Percentiles rank a stretch among this genome's conserved stretches.
These are phyloP conservation scores for Heliconius hortense DNA, from an alignment of 2,888 invertebrate species.

Conservation along the genomic window DNA sequence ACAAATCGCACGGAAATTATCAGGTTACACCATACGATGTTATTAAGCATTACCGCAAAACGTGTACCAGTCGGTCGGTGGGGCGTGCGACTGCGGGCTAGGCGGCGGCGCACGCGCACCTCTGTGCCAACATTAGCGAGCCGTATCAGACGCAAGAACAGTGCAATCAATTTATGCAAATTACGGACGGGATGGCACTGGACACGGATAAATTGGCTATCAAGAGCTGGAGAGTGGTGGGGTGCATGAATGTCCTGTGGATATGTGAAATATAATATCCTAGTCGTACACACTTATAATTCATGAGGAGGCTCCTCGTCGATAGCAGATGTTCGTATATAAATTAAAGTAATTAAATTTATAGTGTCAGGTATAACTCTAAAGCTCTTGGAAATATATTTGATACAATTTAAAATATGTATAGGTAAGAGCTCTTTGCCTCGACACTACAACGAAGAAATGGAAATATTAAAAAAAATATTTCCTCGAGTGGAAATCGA, in stretches of 20 bases:
- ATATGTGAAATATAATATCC: slow-evolving; percentile 33
- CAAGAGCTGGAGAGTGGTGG: slow-evolving; percentile 43
- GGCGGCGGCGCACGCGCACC: slow-evolving; percentile 55
- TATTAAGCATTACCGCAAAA: slow-evolving; percentile 72
- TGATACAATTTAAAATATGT: background rate
- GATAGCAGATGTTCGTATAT: background rate
- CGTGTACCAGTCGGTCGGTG: slow-evolving; percentile 78
- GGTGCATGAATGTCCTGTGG: slow-evolving; percentile 27
- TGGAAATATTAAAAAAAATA: no score
- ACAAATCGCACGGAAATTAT: slow-evolving; percentile 52
- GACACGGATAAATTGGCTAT: slow-evolving; percentile 50
- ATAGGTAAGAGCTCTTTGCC: no score
- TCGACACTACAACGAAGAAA: no score
- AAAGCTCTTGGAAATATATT: background rate
- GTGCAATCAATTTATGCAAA: slow-evolving; percentile 80
- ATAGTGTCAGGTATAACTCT: background rate
- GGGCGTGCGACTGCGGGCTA: slow-evolving; percentile 73
- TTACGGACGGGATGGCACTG: slow-evolving; percentile 69
- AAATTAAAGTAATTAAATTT: background rate
- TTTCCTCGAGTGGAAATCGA: no score
- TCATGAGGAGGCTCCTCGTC: slow-evolving; percentile 5
- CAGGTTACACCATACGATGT: slow-evolving; percentile 69
- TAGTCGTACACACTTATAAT: slow-evolving; percentile 22
- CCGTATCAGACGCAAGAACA: slow-evolving; percentile 48
- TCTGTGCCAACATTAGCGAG: slow-evolving; percentile 44